A percentile compares a stretch with the other conserved stretches of the same genome.
phyloP scores from a whole-genome alignment of 2,113 vertebrate species.

The Panthera tigris region DNA sequence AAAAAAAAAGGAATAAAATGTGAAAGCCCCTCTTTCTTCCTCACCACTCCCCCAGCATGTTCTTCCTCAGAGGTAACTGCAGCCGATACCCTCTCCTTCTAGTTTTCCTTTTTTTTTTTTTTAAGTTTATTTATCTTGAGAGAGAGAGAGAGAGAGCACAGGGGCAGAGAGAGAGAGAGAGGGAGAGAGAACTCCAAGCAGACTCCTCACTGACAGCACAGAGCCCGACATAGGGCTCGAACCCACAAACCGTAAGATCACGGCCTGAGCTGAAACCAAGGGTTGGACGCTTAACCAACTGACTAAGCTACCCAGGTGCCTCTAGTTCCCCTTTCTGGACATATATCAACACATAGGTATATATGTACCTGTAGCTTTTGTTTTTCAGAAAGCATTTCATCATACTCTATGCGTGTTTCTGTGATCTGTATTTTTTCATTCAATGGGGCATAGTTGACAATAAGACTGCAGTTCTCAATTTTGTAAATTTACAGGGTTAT shows the following conservation, averaged over 20 bases:
- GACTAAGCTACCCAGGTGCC: too few species aligned
- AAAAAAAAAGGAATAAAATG: neutral
- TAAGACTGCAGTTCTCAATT: neutral
- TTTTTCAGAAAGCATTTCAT: neutral
- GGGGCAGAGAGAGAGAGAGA: too few species aligned
- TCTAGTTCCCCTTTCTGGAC: neutral
- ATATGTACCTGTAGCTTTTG: neutral
- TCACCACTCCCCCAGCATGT: neutral
- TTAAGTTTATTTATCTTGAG: too few species aligned
- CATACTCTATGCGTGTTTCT: neutral
- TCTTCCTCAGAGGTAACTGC: neutral
- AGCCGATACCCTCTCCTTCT: neutral
- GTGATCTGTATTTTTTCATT: neutral
- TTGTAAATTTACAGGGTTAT: neutral
- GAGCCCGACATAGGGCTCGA: too few species aligned
- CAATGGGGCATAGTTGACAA: neutral
- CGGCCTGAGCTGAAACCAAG: too few species aligned
- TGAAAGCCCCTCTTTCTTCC: neutral
- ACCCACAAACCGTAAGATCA: too few species aligned
- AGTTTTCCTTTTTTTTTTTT: too few species aligned
- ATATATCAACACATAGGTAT: accelerated
- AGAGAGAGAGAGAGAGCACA: too few species aligned
- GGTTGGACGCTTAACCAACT: too few species aligned
- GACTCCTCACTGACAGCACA: too few species aligned
- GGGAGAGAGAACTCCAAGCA: too few species aligned